A percentile compares a stretch with the other conserved stretches of the same genome.
Evolutionary conservation across 2,113 vertebrate species (phyloP).

Genomic region (Nesospiza acunhae): DNA sequence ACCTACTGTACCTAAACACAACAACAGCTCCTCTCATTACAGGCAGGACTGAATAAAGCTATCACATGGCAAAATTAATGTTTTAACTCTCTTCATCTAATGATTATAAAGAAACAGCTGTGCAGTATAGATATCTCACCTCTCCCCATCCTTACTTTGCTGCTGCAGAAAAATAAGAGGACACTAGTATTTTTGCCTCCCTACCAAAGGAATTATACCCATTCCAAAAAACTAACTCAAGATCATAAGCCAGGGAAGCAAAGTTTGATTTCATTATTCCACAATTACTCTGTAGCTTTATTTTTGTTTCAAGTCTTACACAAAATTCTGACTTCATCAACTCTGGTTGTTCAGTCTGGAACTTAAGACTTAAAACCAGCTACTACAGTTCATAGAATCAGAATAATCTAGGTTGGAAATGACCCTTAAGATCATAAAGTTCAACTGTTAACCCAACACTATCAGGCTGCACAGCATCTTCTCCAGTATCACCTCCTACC

Average conservation of each 20-base stretch:
- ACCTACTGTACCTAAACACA: neutral
- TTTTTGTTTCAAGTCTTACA: neutral
- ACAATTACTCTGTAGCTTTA: neutral
- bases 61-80: neutral
- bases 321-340: neutral
- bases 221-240: neutral
- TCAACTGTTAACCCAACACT: neutral
- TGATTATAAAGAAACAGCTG: neutral
- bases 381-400: neutral
- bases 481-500: neutral
- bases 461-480: neutral
- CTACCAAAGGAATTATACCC: neutral
- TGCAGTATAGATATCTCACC: neutral
- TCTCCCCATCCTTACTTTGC: neutral
- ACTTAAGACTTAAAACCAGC: neutral
- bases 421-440: neutral
- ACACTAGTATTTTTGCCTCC: neutral
- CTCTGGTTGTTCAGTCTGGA: neutral
- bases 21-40: neutral
- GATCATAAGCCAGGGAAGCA: neutral
- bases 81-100: neutral
- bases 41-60: neutral
- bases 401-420: neutral
- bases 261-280: neutral
- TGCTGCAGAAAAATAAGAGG: neutral